A percentile compares a stretch with the other conserved stretches of the same genome.
Evolutionary conservation across 2,888 invertebrate genomes (phyloP).

Genomic region (Tyria jacobaeae): DNA sequence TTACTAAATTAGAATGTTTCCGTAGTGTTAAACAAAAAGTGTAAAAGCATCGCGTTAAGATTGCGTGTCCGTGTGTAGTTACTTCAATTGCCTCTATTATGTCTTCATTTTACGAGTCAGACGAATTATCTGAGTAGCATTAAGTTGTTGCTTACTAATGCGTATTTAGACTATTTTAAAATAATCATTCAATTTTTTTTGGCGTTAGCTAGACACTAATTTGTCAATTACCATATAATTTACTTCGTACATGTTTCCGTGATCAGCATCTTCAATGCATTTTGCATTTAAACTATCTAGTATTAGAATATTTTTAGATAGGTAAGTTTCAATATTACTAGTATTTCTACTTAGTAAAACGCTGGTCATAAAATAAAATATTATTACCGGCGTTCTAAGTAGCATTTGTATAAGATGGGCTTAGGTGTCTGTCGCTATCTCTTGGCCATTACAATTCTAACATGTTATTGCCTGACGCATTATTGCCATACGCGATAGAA

Average conservation of each 20-base stretch:
- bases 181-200: conserved; percentile 31
- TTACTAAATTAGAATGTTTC: conserved; percentile 59
- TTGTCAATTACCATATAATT: conserved; percentile 18
- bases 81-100: conserved; percentile 68
- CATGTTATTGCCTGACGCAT: conserved; percentile 23
- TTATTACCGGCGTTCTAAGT: conserved; percentile 12
- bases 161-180: conserved; percentile 41
- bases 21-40: conserved; percentile 57
- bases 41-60: conserved; percentile 61
- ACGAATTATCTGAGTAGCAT: conserved; percentile 47
- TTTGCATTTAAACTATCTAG: not conserved
- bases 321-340: not conserved
- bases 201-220: conserved; percentile 37
- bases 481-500: conserved; percentile 13
- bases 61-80: conserved; percentile 61
- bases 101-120: conserved; percentile 70
- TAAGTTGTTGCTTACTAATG: conserved; percentile 43
- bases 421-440: conserved; percentile 12
- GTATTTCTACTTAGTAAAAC: not conserved
- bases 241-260: conserved; percentile 9
- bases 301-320: not conserved
- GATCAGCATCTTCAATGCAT: not conserved
- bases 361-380: conserved; percentile 14
- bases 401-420: conserved; percentile 10
- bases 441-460: conserved; percentile 8